A percentile compares a stretch with the other conserved stretches of the same genome.
Evolutionary conservation across 2,797 vertebrate species (phyloP).

Genomic region (Hyperoplus immaculatus): DNA sequence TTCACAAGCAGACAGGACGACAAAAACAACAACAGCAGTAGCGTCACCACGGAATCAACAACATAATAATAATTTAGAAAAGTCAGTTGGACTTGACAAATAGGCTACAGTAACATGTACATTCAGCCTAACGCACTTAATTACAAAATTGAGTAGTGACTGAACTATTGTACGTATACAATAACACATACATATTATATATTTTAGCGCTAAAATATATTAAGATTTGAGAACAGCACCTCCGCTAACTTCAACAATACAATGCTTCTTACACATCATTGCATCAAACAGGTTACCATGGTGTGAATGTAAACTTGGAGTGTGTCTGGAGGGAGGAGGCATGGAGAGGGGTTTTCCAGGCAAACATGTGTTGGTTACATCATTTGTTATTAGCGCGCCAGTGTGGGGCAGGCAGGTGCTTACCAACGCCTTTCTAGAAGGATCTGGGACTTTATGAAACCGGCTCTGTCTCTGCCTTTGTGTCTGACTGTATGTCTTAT

Average conservation of each 20-base stretch:
- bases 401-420: constrained; percentile 48
- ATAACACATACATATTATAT: too few relatives aligned
- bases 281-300: constrained; percentile 12
- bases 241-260: background rate
- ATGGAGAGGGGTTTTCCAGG: constrained; percentile 49
- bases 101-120: background rate
- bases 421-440: constrained; percentile 66
- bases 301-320: constrained; percentile 1
- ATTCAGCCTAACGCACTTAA: background rate
- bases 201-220: too few relatives aligned
- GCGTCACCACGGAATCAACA: background rate
- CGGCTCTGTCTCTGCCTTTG: background rate
- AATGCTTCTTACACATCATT: background rate
- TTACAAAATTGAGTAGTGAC: background rate
- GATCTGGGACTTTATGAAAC: constrained; percentile 47
- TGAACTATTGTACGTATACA: too few relatives aligned
- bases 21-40: constrained; percentile 1
- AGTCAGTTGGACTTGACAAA: background rate
- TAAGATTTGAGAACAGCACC: too few relatives aligned
- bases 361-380: constrained; percentile 65
- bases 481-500: constrained; percentile 25
- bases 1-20: background rate
- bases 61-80: background rate
- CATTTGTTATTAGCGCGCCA: constrained; percentile 59
- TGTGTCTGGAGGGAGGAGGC: constrained; percentile 18